phyloP scores from a whole-genome alignment of 2,797 vertebrate species.

The Urocyon cinereoargenteus region DNA sequence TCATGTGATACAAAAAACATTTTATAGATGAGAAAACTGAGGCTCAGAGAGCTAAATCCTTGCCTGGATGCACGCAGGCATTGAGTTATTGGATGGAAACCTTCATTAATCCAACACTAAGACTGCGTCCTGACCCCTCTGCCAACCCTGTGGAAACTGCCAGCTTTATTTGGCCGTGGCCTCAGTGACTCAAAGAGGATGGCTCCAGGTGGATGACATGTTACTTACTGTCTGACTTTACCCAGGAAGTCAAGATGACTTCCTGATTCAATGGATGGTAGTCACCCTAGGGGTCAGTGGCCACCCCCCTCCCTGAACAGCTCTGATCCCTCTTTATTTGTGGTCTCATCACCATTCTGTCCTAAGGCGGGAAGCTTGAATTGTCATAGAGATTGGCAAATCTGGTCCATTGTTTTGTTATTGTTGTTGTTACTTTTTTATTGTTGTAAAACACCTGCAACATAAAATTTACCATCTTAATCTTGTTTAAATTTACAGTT shows the following conservation, averaged over 20 bases:
- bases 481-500: background rate
- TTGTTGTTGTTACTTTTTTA: background rate
- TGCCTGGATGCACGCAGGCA: rapidly evolving
- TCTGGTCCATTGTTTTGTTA: background rate
- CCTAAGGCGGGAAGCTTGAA: background rate
- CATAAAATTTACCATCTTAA: background rate
- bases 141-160: background rate
- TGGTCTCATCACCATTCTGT: background rate
- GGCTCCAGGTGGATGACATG: background rate
- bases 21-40: background rate
- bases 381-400: background rate
- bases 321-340: rapidly evolving
- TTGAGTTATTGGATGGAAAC: background rate
- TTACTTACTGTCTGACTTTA: too few relatives aligned
- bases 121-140: rapidly evolving
- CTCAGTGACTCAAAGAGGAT: background rate
- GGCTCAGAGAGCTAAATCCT: background rate
- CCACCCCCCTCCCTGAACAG: too few relatives aligned
- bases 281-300: background rate
- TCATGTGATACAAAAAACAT: background rate
- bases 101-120: background rate
- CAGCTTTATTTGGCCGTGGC: background rate
- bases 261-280: background rate
- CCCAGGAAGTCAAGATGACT: background rate
- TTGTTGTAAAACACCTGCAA: background rate